Evolutionary conservation across 2,113 vertebrate genomes (phyloP).

Genomic region (Melierax canorus): DNA sequence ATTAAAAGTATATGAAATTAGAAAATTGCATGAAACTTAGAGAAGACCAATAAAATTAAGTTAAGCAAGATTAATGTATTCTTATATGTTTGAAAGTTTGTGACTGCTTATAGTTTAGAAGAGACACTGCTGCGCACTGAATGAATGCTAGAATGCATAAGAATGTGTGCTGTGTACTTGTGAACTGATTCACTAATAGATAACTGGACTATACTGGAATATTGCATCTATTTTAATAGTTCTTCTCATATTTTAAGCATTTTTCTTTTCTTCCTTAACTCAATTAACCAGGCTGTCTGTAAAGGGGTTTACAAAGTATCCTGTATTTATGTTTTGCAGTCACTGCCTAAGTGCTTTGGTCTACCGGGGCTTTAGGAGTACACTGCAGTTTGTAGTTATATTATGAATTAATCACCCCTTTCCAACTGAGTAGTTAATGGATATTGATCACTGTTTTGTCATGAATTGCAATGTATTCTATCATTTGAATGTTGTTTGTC

Average conservation of each 20-base stretch:
- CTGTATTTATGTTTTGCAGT: conserved; percentile 60
- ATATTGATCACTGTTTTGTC: conserved; percentile 59
- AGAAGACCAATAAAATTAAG: background rate
- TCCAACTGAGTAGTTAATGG: conserved; percentile 41
- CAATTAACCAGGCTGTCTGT: conserved; percentile 65
- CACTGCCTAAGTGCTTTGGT: conserved; percentile 7
- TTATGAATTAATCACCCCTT: conserved; percentile 43
- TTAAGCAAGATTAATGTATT: background rate
- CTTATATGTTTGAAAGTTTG: conserved; percentile 30
- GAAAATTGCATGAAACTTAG: background rate
- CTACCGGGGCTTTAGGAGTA: conserved; percentile 11
- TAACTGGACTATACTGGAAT: conserved; percentile 16
- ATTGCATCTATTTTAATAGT: conserved; percentile 28
- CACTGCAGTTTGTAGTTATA: conserved; percentile 4
- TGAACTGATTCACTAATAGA: conserved; percentile 7
- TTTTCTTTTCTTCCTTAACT: conserved; percentile 46
- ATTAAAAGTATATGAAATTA: background rate
- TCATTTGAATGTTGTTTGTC: conserved; percentile 64
- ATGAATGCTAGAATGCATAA: background rate
- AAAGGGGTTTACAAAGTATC: conserved; percentile 48
- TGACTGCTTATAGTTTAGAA: background rate
- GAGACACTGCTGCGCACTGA: background rate
- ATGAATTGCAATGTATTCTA: conserved; percentile 30
- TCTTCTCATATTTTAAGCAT: conserved; percentile 8
- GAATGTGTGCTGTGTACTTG: conserved; percentile 16